Base-by-base conservation (phyloP, 2,888 invertebrate genomes). In the Vanessa cardui region DNA sequence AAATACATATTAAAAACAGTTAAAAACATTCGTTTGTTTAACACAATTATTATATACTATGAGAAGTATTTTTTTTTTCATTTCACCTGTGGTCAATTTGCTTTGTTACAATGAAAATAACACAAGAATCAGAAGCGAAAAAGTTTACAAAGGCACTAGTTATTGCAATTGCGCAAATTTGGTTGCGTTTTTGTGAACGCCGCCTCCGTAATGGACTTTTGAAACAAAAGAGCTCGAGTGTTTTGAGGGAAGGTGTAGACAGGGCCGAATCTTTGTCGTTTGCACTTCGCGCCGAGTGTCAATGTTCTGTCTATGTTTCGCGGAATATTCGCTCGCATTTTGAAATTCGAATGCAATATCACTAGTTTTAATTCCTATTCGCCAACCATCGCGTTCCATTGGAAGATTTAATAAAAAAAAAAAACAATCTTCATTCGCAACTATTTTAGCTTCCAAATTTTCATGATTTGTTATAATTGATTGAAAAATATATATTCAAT, bases 181-280 rank as follows among this genome's bases (percentile, higher is more conserved):
- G 62, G 69, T 71, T 77, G 73, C 80, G 82, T 81, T 85, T 83
- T 73, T 77, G 78, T 74, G 83, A 54, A 54, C 81, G 78, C 82
- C 79, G 78, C 39, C 56, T 39, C 73, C 70, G 73, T 82, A 82
- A 83, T 83, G 80, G 81, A 84, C 81, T 82, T 83, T 82, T 78
- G 79, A 76, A 78, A 78, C 78, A 77, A 81, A 81, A 84, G 82
- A 80, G 80, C 79, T 79, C 72, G 79, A 76, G 75, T 69, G 75
- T 80, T 65, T 80, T 78, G 78, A 77, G 80, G 77, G 80, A 77
- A 74, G 76, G 81, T 76, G 79, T 77, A 85, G 87, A 87, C 85
- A 87, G 80, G 78, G 88, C 50, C 86, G 66, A 75, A 80, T 82
- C 84, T 84, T 86, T 85, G 87, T 86, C 78, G 80, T 74, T 66